Conservation (phyloP, 2,888 invertebrate genomes). For the Apocheima hispidaria region DNA sequence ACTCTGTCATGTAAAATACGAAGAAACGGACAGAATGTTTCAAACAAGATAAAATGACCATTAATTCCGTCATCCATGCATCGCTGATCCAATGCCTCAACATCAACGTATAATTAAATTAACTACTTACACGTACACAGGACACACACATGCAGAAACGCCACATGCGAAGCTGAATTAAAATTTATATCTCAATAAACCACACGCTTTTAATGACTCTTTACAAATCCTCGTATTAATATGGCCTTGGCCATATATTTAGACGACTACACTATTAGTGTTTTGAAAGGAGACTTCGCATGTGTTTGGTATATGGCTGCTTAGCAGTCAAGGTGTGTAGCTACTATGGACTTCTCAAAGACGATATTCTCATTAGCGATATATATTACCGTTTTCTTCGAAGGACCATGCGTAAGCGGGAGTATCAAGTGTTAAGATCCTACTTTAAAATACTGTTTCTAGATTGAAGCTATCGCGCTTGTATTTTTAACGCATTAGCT, state of each 20-base stretch:
- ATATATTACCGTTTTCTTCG: constrained; percentile 14
- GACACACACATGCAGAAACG: constrained; percentile 7
- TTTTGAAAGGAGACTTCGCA: constrained; percentile 23
- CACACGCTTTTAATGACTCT: constrained; percentile 59
- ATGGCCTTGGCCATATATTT: constrained; percentile 75
- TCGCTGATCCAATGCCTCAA: neutral
- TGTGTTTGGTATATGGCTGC: constrained; percentile 7
- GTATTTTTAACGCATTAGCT: too few species aligned
- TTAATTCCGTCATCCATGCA: neutral
- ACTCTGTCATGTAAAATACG: neutral
- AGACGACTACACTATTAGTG: constrained; percentile 62
- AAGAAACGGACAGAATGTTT: neutral
- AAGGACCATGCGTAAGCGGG: neutral
- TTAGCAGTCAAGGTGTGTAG: constrained; percentile 26
- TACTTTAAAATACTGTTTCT: too few species aligned
- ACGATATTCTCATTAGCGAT: constrained; percentile 30
- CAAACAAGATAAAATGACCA: neutral
- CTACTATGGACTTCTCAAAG: too few species aligned
- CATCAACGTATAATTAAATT: constrained; percentile 6
- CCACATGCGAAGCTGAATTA: constrained; percentile 49
- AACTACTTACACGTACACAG: neutral
- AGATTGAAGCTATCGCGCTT: too few species aligned
- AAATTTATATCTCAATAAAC: constrained; percentile 64
- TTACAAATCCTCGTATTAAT: constrained; percentile 77
- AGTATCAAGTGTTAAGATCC: neutral